A percentile compares a stretch with the other conserved stretches of the same genome.
phyloP scores from a whole-genome alignment of 2,797 vertebrate genomes.

The Alcedo quadribrachys region DNA sequence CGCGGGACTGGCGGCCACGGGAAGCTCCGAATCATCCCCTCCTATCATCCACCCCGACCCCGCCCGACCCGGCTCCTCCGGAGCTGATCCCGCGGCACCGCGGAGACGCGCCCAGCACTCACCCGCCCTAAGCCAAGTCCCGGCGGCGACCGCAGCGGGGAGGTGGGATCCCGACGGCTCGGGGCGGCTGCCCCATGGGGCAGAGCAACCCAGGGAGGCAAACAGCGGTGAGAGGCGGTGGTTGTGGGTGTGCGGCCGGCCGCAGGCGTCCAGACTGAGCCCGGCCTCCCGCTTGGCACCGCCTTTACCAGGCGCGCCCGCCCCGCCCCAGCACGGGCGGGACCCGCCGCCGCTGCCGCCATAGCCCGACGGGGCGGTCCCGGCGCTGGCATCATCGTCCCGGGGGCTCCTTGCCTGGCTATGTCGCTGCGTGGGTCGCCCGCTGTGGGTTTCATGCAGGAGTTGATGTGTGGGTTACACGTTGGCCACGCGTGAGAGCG shows the following conservation, averaged over 20 bases:
- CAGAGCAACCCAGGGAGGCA: neutral
- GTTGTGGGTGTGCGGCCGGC: neutral
- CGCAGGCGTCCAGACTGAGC: neutral
- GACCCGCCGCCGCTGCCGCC: neutral
- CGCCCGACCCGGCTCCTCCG: neutral
- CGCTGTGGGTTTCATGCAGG: neutral
- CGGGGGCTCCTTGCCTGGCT: neutral
- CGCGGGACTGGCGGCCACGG: neutral
- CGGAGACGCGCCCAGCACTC: neutral
- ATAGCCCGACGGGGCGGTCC: neutral
- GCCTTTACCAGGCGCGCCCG: neutral
- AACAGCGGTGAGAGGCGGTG: no score
- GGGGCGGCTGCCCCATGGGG: neutral
- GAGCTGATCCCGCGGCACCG: no score
- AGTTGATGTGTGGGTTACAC: neutral
- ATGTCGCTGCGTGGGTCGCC: no score
- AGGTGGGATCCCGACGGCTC: neutral
- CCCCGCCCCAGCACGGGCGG: neutral
- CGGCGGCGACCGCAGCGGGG: neutral
- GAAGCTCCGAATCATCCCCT: neutral
- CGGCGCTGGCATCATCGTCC: neutral
- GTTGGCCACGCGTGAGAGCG: neutral
- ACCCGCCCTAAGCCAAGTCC: constrained; percentile 10
- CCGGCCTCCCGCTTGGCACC: neutral
- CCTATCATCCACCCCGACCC: no score